Percentiles rank a stretch among this genome's conserved stretches.
These are phyloP conservation scores for Arrhamphus sclerolepis DNA, from an alignment of 2,797 vertebrate genomes.

Conservation along the genomic window DNA sequence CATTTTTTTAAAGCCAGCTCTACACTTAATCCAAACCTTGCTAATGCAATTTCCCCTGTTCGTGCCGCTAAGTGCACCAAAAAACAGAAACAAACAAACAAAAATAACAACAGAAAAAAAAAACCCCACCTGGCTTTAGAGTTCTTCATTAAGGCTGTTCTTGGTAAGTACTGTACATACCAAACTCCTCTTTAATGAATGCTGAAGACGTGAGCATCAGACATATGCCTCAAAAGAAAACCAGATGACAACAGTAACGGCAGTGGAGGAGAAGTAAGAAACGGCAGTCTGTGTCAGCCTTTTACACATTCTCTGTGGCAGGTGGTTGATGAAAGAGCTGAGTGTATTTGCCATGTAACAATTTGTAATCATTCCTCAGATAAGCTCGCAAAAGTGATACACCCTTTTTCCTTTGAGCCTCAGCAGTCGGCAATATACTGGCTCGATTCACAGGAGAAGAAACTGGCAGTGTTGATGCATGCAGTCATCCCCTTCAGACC, in stretches of 20 bases:
- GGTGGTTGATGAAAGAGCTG: constrained; percentile 40
- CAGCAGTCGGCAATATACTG: constrained; percentile 34
- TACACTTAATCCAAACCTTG: constrained; percentile 13
- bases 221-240: constrained; percentile 29
- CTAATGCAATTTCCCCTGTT: constrained; percentile 8
- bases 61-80: constrained; percentile 22
- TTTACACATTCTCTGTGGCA: constrained; percentile 66
- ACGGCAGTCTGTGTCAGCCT: constrained; percentile 45
- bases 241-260: constrained; percentile 34
- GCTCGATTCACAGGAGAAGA: constrained; percentile 65
- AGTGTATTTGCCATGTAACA: constrained; percentile 26
- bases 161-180: constrained; percentile 22
- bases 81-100: neutral
- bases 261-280: constrained; percentile 54
- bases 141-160: constrained; percentile 51
- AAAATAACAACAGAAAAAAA: no score
- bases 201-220: constrained; percentile 35
- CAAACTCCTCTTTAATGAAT: constrained; percentile 19
- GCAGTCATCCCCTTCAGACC: constrained; percentile 49
- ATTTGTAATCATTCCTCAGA: constrained; percentile 12
- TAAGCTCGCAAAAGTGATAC: constrained; percentile 37
- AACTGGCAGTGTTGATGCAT: constrained; percentile 55
- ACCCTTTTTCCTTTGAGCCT: constrained; percentile 43
- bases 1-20: constrained; percentile 6
- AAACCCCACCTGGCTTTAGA: constrained; percentile 29